Evolutionary conservation across 2,888 invertebrate species (phyloP).

Genomic region (Unio delphinus): DNA sequence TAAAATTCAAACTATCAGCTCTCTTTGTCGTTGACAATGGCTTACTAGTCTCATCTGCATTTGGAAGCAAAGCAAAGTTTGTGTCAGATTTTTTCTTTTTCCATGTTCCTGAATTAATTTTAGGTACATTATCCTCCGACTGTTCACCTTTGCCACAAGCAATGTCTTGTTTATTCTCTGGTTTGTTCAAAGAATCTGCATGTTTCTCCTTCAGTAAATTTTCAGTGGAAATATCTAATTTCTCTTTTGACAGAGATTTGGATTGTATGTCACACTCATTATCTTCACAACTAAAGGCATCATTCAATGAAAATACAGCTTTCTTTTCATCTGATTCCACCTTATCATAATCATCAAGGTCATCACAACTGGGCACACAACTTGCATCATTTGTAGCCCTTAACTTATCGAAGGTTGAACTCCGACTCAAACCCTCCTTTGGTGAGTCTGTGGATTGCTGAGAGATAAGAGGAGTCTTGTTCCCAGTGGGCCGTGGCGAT

Average conservation of each 20-base stretch:
- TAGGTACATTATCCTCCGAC: slow-evolving; percentile 9
- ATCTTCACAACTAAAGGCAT: no score
- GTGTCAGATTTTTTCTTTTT: slow-evolving; percentile 53
- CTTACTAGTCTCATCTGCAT: slow-evolving; percentile 62
- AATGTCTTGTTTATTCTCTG: slow-evolving; percentile 20
- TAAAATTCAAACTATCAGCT: slow-evolving; percentile 32
- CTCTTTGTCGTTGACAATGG: slow-evolving; percentile 34
- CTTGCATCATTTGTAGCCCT: slow-evolving; percentile 40
- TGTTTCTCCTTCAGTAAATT: slow-evolving; percentile 11
- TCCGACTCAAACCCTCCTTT: slow-evolving; percentile 56
- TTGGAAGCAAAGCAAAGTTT: slow-evolving; percentile 48
- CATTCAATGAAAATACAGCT: no score
- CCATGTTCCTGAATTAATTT: slow-evolving; percentile 56
- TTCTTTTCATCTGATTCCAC: slow-evolving; percentile 1
- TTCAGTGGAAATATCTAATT: no score
- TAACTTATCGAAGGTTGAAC: slow-evolving; percentile 71
- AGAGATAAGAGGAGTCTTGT: slow-evolving; percentile 28
- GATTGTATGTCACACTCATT: no score
- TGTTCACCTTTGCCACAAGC: not conserved
- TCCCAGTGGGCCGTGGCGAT: slow-evolving; percentile 20
- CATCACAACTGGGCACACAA: slow-evolving; percentile 36
- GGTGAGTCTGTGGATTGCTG: slow-evolving; percentile 18
- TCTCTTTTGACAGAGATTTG: no score
- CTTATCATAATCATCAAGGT: slow-evolving; percentile 8
- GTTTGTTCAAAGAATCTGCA: slow-evolving; percentile 19